Evolutionary conservation across 1,140 invertebrate genomes (phyloP), one percentile per base, ranked within the genome.

Genomic region (Orius laevigatus): DNA sequence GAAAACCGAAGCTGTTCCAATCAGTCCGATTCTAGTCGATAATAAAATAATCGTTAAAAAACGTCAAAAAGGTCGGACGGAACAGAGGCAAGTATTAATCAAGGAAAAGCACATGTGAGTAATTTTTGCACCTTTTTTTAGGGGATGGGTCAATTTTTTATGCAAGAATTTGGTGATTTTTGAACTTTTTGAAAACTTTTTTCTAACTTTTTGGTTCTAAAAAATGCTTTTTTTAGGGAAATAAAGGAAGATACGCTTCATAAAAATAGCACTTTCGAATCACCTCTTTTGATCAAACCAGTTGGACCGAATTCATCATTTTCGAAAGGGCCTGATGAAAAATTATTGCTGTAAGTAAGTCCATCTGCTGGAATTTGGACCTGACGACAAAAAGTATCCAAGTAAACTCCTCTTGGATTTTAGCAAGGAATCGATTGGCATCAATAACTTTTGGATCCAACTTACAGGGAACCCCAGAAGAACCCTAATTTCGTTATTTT

Each of bases 271-370:
- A 63, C 64, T 58, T 70, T 63, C 56, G 72, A 66, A 59, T 73
- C 76, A 42, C 50, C 63, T 51, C 65, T 71, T 64, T 49, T 73
- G 35, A 67, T 62, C 33, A 70, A 70, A 57, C 66, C 71, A n/a
- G 48, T 60, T 11, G 79, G 79, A 48, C 67, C 74, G 31, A 75
- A 80, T 63, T 55, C 69, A 5, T 63, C 69, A 50, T 59, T 75
- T n/a, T 57, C 59, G n/a, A 74, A 74, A 60, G 79, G 79, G 50
- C 68, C 78, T 1, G 70, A 81, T 60, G 74, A 79, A 55, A 66
- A 73, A 55, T 62, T 81, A 19, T 60, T 82, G 12, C 59, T 82
- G 79, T 81, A 68, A 73, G 75, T 73, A 54, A n/a, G n/a, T n/a
- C n/a, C n/a, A n/a, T n/a, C n/a, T n/a, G n/a, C n/a, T n/a, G 6